Conservation (phyloP, 30 jellyfish, hydroid and myxozoan genomes). For the Aurelia aurita complex sp. Pacific region DNA sequence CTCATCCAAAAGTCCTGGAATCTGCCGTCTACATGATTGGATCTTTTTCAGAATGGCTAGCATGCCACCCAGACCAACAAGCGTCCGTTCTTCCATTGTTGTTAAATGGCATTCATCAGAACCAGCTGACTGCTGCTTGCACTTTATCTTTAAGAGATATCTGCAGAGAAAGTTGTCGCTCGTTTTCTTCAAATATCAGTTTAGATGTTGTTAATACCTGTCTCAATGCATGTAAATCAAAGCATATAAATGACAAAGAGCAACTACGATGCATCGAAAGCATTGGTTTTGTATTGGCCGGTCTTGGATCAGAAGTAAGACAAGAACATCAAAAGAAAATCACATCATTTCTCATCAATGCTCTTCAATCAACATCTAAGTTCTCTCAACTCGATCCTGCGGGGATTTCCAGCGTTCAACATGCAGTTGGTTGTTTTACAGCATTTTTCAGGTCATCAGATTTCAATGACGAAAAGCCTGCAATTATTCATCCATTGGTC, state of each 20-base stretch:
- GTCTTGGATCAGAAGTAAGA: conserved; percentile 29
- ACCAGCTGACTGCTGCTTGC: conserved; percentile 67
- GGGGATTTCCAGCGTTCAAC: conserved; percentile 47
- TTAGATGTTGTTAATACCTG: conserved; percentile 58
- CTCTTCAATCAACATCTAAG: conserved; percentile 46
- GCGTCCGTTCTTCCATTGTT: conserved; percentile 65
- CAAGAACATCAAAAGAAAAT: conserved; percentile 50
- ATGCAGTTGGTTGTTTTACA: conserved; percentile 60
- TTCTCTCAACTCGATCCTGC: conserved; percentile 46
- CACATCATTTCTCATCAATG: conserved; percentile 42
- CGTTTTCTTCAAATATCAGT: conserved; percentile 38
- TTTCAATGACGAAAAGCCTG: conserved; percentile 28
- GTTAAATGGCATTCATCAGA: conserved; percentile 61
- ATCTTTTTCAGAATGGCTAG: conserved; percentile 86
- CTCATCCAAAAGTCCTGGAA: conserved; percentile 83
- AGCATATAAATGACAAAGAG: conserved; percentile 24
- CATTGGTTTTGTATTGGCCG: conserved; percentile 77
- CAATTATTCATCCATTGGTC: conserved; percentile 62
- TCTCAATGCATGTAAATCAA: conserved; percentile 44
- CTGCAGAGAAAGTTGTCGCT: conserved; percentile 79
- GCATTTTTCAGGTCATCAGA: conserved; percentile 83
- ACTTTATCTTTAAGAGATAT: conserved; percentile 79
- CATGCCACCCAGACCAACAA: conserved; percentile 68
- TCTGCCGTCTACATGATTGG: conserved; percentile 81
- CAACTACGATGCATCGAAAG: conserved; percentile 70